A percentile compares a stretch with the other conserved stretches of the same genome.
phyloP scores from a whole-genome alignment of 2,113 vertebrate genomes.

The Dromiciops gliroides region DNA sequence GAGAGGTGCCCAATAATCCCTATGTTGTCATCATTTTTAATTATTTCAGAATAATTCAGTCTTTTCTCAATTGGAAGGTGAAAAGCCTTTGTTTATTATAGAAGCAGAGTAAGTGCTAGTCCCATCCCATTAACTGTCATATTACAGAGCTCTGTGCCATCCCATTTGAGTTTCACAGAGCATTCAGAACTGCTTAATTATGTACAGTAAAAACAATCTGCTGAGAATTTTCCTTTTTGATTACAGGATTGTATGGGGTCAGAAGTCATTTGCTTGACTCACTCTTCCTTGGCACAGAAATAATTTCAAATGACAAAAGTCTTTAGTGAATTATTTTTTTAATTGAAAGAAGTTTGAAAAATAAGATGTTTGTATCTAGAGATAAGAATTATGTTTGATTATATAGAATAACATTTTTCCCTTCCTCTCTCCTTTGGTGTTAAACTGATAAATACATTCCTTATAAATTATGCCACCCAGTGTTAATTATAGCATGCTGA shows the following conservation, averaged over 20 bases:
- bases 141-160: constrained; percentile 81
- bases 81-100: constrained; percentile 80
- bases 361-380: constrained; percentile 73
- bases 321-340: constrained; percentile 74
- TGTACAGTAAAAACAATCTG: constrained; percentile 83
- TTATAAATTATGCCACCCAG: constrained; percentile 80
- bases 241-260: constrained; percentile 71
- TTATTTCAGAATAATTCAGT: constrained; percentile 73
- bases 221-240: constrained; percentile 76
- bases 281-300: constrained; percentile 58
- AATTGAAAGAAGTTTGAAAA: constrained; percentile 67
- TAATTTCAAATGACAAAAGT: constrained; percentile 72
- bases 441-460: constrained; percentile 75
- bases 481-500: constrained; percentile 83
- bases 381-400: constrained; percentile 75
- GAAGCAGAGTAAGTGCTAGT: constrained; percentile 79
- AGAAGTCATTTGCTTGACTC: constrained; percentile 78
- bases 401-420: constrained; percentile 65
- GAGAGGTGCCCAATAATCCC: constrained; percentile 50
- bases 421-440: constrained; percentile 33
- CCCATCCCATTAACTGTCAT: constrained; percentile 84
- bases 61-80: constrained; percentile 75
- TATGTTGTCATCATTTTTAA: constrained; percentile 64
- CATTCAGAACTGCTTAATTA: constrained; percentile 86
- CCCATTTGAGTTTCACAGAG: constrained; percentile 81